phyloP scores from a whole-genome alignment of 2,797 vertebrate species.

The Hylomyscus alleni region DNA sequence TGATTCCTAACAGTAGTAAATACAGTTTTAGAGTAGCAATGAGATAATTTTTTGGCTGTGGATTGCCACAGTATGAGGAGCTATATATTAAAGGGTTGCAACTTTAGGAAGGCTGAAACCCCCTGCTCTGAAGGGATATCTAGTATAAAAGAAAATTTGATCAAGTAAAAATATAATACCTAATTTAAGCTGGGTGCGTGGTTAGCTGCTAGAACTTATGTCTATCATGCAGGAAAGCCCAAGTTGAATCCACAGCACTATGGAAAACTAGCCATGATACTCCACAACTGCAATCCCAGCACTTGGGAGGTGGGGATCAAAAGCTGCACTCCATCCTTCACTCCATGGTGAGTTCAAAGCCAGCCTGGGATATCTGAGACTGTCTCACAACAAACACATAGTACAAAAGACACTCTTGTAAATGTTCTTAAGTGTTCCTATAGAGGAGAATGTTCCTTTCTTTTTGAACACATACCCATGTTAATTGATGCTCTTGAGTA shows the following conservation, averaged over 20 bases:
- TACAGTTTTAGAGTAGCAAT: neutral
- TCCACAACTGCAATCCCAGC: neutral
- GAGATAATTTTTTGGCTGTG: neutral
- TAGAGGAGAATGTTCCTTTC: neutral
- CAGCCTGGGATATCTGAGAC: neutral
- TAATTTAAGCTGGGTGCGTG: neutral
- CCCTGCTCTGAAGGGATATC: neutral
- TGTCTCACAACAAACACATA: neutral
- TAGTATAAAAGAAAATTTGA: neutral
- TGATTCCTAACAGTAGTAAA: neutral
- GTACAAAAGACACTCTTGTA: neutral
- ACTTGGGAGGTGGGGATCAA: too few relatives aligned
- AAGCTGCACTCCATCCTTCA: neutral
- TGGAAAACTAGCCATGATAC: neutral
- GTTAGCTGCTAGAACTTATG: neutral
- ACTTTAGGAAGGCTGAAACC: neutral
- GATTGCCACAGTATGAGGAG: neutral
- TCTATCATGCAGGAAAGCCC: neutral
- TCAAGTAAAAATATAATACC: conserved; percentile 13
- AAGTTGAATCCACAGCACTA: neutral
- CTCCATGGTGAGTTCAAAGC: neutral
- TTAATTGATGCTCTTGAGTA: conserved; percentile 12
- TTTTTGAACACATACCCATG: neutral
- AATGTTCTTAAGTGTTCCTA: neutral
- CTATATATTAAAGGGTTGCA: neutral